Base-by-base conservation (phyloP, 2,113 vertebrate genomes). In the Solea solea region DNA sequence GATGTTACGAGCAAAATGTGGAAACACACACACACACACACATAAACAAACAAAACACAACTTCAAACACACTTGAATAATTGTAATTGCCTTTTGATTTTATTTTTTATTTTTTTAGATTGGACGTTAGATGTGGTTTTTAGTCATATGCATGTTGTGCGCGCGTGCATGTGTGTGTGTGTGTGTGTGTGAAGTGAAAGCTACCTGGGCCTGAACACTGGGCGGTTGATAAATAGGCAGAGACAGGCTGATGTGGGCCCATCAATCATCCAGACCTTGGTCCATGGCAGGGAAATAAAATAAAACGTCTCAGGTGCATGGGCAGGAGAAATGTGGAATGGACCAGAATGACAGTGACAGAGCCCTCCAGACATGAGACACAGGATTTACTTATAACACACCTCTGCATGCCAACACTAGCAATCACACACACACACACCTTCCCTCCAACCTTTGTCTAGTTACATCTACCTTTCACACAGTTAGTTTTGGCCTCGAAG, bases 221-320 rank as follows among this genome's bases (percentile, higher is more conserved):
- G 64, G 15, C 54, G 60, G 61, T 84, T 91, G 84, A 91, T 85
- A 85, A 91, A 92, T 87, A 82, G 78, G 55, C 62, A 79, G 70
- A 64, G 78, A 72, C 75, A 74, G 65, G 74, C 61, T 83, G 79
- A 86, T 76, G 82, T 80, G 69, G 61, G 56, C 60, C 72, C 63
- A 91, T 92, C 89, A 91, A 85, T 92, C 88, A 88, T 48, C 21
- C 58, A 85, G 83, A 90, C 88, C 89, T 91, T 87, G 89, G 86
- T 77, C 79, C 69, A 56, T 72, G 86, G 75, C 86, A 87, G 80
- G 83, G 77, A 92, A 92, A 89, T 89, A 89, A 89, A 88, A 91
- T 91, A 85, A 88, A 88, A 88, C 13, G 83, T 88, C 86, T 69
- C 80, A 84, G 85, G 72, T 85, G 80, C 83, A 81, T 80, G 73